phyloP scores from a whole-genome alignment of 1,140 invertebrate genomes.

The Drosophila micromelanica region DNA sequence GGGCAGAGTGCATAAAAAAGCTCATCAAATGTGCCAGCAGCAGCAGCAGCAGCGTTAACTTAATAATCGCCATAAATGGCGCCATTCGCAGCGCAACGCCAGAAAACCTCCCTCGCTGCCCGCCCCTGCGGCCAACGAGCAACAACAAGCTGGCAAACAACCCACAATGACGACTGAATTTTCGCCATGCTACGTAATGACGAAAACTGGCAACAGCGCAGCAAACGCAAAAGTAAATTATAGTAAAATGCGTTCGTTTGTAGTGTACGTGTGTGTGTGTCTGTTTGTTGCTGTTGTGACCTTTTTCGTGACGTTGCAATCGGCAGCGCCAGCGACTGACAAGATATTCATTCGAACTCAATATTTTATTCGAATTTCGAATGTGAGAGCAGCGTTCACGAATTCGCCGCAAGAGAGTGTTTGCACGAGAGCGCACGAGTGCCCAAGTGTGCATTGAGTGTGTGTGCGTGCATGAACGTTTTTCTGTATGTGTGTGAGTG shows the following conservation, averaged over 20 bases:
- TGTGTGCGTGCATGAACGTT: background rate
- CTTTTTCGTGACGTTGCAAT: constrained; percentile 56
- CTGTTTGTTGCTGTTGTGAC: constrained; percentile 45
- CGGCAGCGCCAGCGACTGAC: constrained; percentile 45
- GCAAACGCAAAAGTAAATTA: constrained; percentile 58
- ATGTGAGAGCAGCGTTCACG: constrained; percentile 35
- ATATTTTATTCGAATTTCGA: constrained; percentile 79
- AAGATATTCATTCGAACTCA: constrained; percentile 70
- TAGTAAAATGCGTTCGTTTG: constrained; percentile 51
- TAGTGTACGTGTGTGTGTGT: constrained; percentile 13
- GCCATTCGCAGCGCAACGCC: constrained; percentile 41
- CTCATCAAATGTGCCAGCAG: constrained; percentile 45
- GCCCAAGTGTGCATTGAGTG: constrained; percentile 8
- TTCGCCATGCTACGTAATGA: constrained; percentile 77
- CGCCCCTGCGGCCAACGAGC: background rate
- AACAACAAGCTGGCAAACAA: constrained; percentile 31
- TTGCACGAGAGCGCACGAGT: constrained; percentile 36
- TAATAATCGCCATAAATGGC: constrained; percentile 75
- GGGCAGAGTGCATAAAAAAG: constrained; percentile 40
- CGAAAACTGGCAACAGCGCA: constrained; percentile 68
- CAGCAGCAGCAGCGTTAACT: constrained; percentile 44
- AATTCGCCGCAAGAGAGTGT: constrained; percentile 66
- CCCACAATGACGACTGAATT: constrained; percentile 52
- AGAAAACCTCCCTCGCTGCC: constrained; percentile 2
- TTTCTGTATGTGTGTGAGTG: constrained; percentile 31